These are phyloP conservation scores for Noctilio leporinus DNA, from an alignment of 2,113 vertebrate genomes.

Conservation along the genomic window DNA sequence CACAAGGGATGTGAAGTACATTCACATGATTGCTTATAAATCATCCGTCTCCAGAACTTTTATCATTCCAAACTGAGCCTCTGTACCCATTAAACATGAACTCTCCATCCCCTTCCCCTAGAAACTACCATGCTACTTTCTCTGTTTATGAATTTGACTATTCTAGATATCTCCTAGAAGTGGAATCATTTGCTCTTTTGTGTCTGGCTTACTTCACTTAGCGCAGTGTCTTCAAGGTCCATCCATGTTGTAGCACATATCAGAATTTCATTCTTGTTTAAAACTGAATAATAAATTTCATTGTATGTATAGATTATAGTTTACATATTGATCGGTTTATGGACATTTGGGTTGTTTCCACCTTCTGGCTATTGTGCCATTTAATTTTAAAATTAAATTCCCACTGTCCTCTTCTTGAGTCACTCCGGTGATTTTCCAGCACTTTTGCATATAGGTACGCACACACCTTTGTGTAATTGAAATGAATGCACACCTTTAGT, in stretches of 20 bases:
- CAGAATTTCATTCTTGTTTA: background rate
- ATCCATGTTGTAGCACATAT: background rate
- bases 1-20: background rate
- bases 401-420: background rate
- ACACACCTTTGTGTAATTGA: background rate
- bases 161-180: background rate
- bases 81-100: background rate
- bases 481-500: background rate
- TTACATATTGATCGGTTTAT: background rate
- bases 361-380: background rate
- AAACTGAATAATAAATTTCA: background rate
- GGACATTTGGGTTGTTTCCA: background rate
- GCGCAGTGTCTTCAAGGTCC: background rate
- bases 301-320: background rate
- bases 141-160: background rate
- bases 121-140: background rate
- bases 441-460: rapidly evolving
- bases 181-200: background rate
- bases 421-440: background rate
- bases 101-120: background rate
- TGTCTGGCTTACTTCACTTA: background rate
- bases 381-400: background rate
- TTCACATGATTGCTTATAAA: background rate
- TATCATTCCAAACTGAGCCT: background rate
- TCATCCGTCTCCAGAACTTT: background rate